phyloP scores from a whole-genome alignment of 30 jellyfish, hydroid and myxozoan species.

The Aurelia aurita region DNA sequence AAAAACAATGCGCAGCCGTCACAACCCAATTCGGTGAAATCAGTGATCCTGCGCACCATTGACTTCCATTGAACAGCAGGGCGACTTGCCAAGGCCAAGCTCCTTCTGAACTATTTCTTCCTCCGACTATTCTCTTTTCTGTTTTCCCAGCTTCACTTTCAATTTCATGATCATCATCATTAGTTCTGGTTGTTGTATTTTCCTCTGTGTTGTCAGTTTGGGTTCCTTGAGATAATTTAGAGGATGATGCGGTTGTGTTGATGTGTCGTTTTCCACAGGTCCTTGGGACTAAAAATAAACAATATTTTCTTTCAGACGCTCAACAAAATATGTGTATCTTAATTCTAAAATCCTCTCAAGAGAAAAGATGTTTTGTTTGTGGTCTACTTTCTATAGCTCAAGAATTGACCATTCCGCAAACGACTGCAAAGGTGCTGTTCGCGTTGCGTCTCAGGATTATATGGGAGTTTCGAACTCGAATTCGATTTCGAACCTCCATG shows the following conservation, averaged over 20 bases:
- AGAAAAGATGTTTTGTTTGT: no score
- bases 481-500: no score
- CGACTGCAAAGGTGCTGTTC: no score
- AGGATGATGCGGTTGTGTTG: not conserved
- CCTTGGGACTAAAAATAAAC: slow-evolving; percentile 27
- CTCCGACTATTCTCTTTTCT: slow-evolving; percentile 82
- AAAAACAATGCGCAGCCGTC: slow-evolving; percentile 91
- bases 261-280: slow-evolving; percentile 46
- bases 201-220: not conserved
- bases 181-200: not conserved
- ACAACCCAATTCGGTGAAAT: slow-evolving; percentile 82
- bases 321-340: no score
- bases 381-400: no score
- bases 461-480: no score
- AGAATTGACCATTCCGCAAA: no score
- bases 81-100: slow-evolving; percentile 97
- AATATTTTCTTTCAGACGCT: not conserved
- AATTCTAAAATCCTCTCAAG: no score
- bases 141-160: not conserved
- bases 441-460: no score
- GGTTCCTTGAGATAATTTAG: no score
- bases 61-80: slow-evolving; percentile 65
- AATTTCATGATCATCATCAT: not conserved
- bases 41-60: slow-evolving; percentile 84
- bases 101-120: slow-evolving; percentile 64